Base-by-base conservation (phyloP, 2,888 invertebrate species). In the Amphipoea oculea region DNA sequence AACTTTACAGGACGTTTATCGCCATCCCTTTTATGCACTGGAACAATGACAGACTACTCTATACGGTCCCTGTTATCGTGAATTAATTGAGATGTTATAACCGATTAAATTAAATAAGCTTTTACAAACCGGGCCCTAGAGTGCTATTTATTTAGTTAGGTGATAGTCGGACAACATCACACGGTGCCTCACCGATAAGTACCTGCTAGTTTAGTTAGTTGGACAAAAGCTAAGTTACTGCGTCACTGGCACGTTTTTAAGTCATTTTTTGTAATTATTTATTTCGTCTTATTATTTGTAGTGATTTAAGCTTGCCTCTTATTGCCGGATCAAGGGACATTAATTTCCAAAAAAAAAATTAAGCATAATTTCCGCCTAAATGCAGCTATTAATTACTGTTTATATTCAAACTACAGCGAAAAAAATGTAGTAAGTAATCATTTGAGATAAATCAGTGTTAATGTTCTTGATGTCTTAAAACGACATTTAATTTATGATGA, bases 141-240 rank as follows among this genome's bases (percentile, higher is more conserved):
- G 86, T 90, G 90, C 88, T 90, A 91, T 87, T 84, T 91, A 90
- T 90, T 88, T 85, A 87, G 73, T 79, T 81, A 85, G 70, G 69
- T 68, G 70, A 78, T 78, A 79, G 78, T 85, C 81, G 79, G 78
- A 86, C 77, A 90, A 92, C 92, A 93, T 94, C 93, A 94, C 93
- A 92, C 82, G 95, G 95, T 95, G 95, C 94, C 95, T 94, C 94
- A 94, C 94, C 94, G 90, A 83, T 90, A 94, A 91, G 95, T 96
- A 95, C 95, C 96, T 95, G 95, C 85, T 95, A 94, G 94, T 87
- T 88, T 93, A 93, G 90, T 92, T 91, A 86, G 51, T 79, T 79
- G 70, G 83, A 76, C 79, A 69, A 77, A 66, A 79, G 62, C 51
- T 74, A 70, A 73, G 84, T 76, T 66, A 73, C 80, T 70, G 67